These are phyloP conservation scores for Melanotaenia pygmaea DNA, from an alignment of 2,797 vertebrate species.

Conservation along the genomic window DNA sequence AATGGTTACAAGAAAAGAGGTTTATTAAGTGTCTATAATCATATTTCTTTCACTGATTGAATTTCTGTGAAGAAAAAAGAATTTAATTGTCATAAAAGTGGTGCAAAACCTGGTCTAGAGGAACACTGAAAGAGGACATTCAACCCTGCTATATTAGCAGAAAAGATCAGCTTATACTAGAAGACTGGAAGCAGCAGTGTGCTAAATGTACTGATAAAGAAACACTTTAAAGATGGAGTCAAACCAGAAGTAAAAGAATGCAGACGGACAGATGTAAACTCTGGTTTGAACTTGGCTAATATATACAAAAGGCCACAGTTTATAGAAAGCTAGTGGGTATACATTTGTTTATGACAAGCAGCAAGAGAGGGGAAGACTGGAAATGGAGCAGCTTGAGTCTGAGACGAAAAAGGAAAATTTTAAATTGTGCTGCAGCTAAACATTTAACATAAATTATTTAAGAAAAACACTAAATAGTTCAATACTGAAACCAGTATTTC, in stretches of 20 bases:
- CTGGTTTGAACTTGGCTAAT: neutral
- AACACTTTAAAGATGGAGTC: neutral
- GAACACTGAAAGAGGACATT: conserved; percentile 23
- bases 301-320: conserved; percentile 2
- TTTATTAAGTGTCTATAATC: conserved; percentile 28
- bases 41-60: conserved; percentile 7
- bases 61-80: conserved; percentile 13
- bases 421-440: conserved; percentile 18
- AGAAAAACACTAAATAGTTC: conserved; percentile 47
- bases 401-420: neutral
- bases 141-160: conserved; percentile 35
- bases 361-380: too few species aligned
- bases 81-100: neutral
- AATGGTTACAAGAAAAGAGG: conserved; percentile 11
- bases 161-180: conserved; percentile 47
- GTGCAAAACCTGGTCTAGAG: conserved; percentile 21
- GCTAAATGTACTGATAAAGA: conserved; percentile 10
- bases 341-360: neutral
- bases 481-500: conserved; percentile 35
- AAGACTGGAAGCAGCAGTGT: conserved; percentile 44
- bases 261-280: conserved; percentile 5
- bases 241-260: neutral
- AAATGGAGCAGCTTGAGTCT: neutral
- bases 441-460: conserved; percentile 8
- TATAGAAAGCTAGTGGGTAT: neutral